These are phyloP conservation scores for Lydus trimaculatus DNA, from an alignment of 2,888 invertebrate genomes.

Conservation along the genomic window DNA sequence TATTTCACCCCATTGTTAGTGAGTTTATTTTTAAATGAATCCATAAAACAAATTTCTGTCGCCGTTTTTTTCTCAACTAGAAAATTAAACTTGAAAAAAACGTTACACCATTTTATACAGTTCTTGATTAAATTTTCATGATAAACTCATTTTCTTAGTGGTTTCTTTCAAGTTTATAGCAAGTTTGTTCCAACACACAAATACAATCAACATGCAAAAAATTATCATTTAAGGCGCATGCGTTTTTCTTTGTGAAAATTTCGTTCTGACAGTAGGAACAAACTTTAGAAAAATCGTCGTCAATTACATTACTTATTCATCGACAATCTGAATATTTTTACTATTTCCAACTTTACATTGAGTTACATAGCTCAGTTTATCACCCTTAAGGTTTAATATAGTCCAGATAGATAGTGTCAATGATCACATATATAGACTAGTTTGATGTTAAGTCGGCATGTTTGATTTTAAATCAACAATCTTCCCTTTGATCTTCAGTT, in stretches of 20 bases:
- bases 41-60: not conserved
- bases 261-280: too few species aligned
- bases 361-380: too few species aligned
- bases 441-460: conserved; percentile 9
- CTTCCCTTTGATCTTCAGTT: conserved; percentile 23
- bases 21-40: not conserved
- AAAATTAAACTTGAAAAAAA: too few species aligned
- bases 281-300: not conserved
- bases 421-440: too few species aligned
- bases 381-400: conserved; percentile 8
- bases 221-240: too few species aligned
- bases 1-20: not conserved
- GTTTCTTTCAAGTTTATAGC: not conserved
- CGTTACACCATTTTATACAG: not conserved
- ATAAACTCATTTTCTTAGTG: not conserved
- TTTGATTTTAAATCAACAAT: conserved; percentile 29
- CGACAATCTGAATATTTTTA: not conserved
- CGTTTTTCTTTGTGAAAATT: too few species aligned
- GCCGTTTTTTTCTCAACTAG: too few species aligned
- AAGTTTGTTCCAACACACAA: too few species aligned
- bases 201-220: too few species aligned
- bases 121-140: not conserved
- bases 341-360: not conserved
- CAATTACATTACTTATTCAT: not conserved
- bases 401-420: not conserved